Base-by-base conservation (phyloP, 2,113 vertebrate species). In the Leptobrachium ailaonicum region DNA sequence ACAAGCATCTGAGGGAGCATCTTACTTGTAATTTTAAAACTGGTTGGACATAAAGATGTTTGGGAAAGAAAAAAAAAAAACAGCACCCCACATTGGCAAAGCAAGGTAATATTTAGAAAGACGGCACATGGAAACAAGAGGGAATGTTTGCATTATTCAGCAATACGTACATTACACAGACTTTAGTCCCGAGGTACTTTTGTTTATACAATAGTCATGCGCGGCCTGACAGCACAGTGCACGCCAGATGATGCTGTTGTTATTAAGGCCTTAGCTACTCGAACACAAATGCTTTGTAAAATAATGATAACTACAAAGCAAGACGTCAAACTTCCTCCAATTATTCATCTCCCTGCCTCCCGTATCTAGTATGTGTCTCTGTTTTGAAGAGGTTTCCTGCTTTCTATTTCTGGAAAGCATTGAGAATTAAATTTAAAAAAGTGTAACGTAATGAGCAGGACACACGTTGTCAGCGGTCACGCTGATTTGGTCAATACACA, bases 301-400 rank as follows among this genome's bases (percentile, higher is more conserved):
- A 44, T 20, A 8, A 56, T 47, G 54, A 75, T 42, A 66, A 76
- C 64, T 45, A 58, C 8, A 45, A 71, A 63, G 45, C 12, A 70
- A 44, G 1, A 6, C 1, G 56, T 13, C 62, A 64, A 41, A 62
- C 20, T 8, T 71, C 56, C 67, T 70, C 54, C 76, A 58, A 70
- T 71, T 77, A 77, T 77, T 71, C 12, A 41, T 78, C 76, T 58
- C 56, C 40, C n/a, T 14, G 42, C 58, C n/a, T 60, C 7, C 56
- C 71, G 63, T 78, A 78, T 71, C 41, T 62, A 71, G 54, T 41
- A 5, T 45, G 10, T 70, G 41, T 45, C 6, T 71, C 14, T 78
- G 56, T 58, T 71, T 32, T 6, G 56, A 8, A 63, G 12, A 78
- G 58, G 56, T 47, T 78, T 71, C 76, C 76, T 50, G 76, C 2